Evolutionary conservation across 2,888 invertebrate genomes (phyloP), one percentile per base, ranked within the genome.

Genomic region (Calliopum simillimum): DNA sequence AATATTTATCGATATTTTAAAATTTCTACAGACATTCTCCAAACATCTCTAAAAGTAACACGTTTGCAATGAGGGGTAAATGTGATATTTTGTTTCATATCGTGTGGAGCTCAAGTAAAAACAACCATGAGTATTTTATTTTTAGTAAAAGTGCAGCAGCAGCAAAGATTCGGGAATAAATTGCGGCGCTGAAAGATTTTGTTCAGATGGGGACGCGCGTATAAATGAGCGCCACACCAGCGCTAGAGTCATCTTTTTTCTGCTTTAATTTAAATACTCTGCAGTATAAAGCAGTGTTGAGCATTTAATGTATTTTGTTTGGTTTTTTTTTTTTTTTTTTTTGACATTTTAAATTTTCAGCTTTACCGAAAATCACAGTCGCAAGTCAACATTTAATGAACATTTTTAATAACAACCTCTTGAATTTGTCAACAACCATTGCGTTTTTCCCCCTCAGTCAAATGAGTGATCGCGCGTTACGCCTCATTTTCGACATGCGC

Each of bases 111-210:
- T 61, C 19, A 23, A 47, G 19, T 43, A 63, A 59, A 69, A 68
- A 59, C 56, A 61, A 66, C 21, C 19, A 67, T 23, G 43, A 46
- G 19, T 14, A 23, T 67, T 55, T 61, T 55, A 23, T 23, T 44
- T 43, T 53, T 25, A n/a, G 19, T 43, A 4, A 53, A 41, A 49
- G 46, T 68, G 61, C 43, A 56, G 71, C 55, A 23, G 41, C 33
- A 23, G 25, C 23, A 25, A 33, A 61, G 47, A 70, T 72, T 69
- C 49, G 62, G 55, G 56, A 71, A 73, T 63, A 70, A 73, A 73
- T 70, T 67, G 65, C 58, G 23, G 58, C 67, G 73, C 70, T 72
- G 72, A 72, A 68, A 70, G 70, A 70, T 47, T 53, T 62, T 56
- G 70, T 71, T 70, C 70, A 62, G 65, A 19, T 19, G 63, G 19